A percentile compares a stretch with the other conserved stretches of the same genome.
Evolutionary conservation across 2,888 invertebrate species (phyloP).

Genomic region (Sminthurinus aureus): DNA sequence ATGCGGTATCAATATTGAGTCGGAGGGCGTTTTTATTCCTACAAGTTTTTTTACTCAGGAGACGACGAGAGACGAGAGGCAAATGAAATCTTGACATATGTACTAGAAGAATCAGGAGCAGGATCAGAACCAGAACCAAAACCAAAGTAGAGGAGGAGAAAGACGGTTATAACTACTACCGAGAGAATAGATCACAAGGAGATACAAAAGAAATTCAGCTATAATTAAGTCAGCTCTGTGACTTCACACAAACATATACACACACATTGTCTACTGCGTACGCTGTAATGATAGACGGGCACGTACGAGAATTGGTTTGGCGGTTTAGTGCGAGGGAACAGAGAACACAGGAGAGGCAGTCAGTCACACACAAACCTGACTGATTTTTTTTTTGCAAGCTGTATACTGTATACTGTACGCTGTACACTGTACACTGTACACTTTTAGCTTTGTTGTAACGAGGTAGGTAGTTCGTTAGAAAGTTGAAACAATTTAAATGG

Average conservation of each 20-base stretch:
- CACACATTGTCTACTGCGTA: not conserved
- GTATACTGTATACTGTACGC: not conserved
- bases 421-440: not conserved
- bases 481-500: slow-evolving; percentile 39
- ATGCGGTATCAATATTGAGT: too few relatives aligned
- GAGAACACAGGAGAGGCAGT: not conserved
- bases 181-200: not conserved
- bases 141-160: not conserved
- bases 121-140: not conserved
- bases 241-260: not conserved
- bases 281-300: slow-evolving; percentile 7
- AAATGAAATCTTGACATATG: not conserved
- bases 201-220: slow-evolving; percentile 26
- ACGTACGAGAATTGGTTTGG: slow-evolving; percentile 28
- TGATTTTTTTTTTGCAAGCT: slow-evolving; percentile 16
- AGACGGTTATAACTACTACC: not conserved
- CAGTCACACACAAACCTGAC: not conserved
- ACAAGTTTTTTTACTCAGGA: too few relatives aligned
- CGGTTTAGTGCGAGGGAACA: not conserved
- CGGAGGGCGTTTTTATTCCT: too few relatives aligned
- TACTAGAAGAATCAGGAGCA: not conserved
- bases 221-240: slow-evolving; percentile 36
- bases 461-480: slow-evolving; percentile 30
- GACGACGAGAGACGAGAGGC: not conserved
- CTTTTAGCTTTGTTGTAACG: slow-evolving; percentile 17